Evolutionary conservation across 2,888 invertebrate genomes (phyloP), one percentile per base, ranked within the genome.

Genomic region (Escarpia spicata): DNA sequence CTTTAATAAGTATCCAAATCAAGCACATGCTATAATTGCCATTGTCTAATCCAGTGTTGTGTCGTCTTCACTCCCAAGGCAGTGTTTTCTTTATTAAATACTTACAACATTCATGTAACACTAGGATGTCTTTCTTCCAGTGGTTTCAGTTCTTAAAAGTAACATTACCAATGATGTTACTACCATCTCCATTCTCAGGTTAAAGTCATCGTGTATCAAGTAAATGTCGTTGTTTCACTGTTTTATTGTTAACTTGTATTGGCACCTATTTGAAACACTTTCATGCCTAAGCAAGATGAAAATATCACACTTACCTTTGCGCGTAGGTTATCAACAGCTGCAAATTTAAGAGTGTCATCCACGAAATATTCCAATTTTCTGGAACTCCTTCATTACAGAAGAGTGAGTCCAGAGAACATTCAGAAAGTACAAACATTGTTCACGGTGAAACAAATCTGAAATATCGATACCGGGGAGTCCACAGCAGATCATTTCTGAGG

Each of bases 401-500:
- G 2, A 75, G 19, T 75, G 75, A 75, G 26, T 75, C 75, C 75
- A 75, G 75, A 75, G 75, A 75, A 15, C 15, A 75, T 75, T 75
- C 75, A 75, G 75, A 26, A 75, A 75, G 75, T 75, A 75, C n/a
- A 75, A 75, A 75, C n/a, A n/a, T 75, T n/a, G n/a, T 75, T 26
- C 75, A 75, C 37, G 92, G 92, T 31, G 75, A 91, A 26, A 92
- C 93, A 19, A 93, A 92, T 15, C 93, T 94, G 3, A 93, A 91
- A 58, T 94, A 93, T 90, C 93, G 93, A 26, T 91, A 93, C 89
- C 60, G 94, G 26, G 75, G 75, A 26, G 2, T 75, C 75, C 2
- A 75, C 75, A 75, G 75, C 26, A 75, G n/a, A 6, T 75, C 75
- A 75, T 75, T 75, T n/a, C 75, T 75, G 26, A 75, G 75, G 75